Base-by-base conservation (phyloP, 2,113 vertebrate species). In the Perccottus glenii region DNA sequence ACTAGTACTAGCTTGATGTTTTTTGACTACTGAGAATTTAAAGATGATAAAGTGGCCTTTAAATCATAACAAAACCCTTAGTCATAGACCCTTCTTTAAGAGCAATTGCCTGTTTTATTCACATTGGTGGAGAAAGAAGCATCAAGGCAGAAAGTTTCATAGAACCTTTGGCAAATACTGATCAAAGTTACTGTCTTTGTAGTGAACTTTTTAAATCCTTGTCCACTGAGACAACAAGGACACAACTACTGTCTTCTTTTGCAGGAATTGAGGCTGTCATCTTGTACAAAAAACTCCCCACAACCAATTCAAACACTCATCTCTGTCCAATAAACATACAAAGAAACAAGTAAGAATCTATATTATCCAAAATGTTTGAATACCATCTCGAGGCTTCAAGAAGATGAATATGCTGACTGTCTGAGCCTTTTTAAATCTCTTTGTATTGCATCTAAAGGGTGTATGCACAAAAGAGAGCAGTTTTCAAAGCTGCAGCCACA, bases 181-280 rank as follows among this genome's bases (percentile, higher is more conserved):
- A 83, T 85, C 78, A 85, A 80, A 85, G 78, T 74, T 61, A 47
- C 64, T 0, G n/a, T 67, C 79, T 84, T 81, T 86, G 77, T 74
- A n/a, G 61, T 66, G 70, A 76, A 61, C 81, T 69, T 71, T 83
- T 81, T 78, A 55, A 70, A 58, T 58, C 45, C 14, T 10, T 11
- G 75, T 84, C 81, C 72, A 2, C 73, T 46, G 77, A 78, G 70
- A 80, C 67, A 67, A 80, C 70, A 79, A 63, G 61, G 77, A 87
- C 72, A 81, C 63, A 83, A 68, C 75, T 66, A 82, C 76, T 75
- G 84, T 80, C 62, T 69, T 56, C 27, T 72, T 80, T 71, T 74
- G 32, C 64, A 75, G 75, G 56, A 73, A 75, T 44, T 61, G 42
- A 62, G 65, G 43, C 81, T 55, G 67, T 76, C 67, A 35, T 82